Evolutionary conservation across 2,113 vertebrate genomes (phyloP), one percentile per base, ranked within the genome.

Genomic region (Silurus glanis): DNA sequence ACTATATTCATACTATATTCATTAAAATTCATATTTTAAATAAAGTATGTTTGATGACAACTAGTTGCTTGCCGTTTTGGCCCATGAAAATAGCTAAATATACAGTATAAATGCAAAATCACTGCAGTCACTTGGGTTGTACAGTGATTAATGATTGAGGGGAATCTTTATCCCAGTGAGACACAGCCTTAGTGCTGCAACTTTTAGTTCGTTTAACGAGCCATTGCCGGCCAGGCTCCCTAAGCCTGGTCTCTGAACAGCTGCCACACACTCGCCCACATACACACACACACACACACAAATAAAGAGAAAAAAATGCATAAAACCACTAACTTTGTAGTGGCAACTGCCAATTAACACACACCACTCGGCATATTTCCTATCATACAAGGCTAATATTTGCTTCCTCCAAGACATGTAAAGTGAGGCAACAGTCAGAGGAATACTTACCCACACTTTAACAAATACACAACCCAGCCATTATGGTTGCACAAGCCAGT

Each of bases 151-250:
- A 93, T 93, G 92, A 90, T 91, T 89, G 88, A 89, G 88, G 86
- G 37, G 91, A 90, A 92, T 92, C 86, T 90, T 93, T 71, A 91
- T 92, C 92, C 92, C 91, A 90, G 91, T 91, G 83, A 58, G 86
- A 90, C 89, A 87, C 88, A 90, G 90, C 83, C 88, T 89, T 89
- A 88, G 84, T 91, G 90, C 90, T 89, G 85, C 84, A 91, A 93
- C 88, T 93, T 94, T 92, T 90, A 92, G 90, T 91, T 93, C 91
- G 94, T 94, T 94, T 95, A 91, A 92, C 84, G 90, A 90, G 49
- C 90, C 92, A 90, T 85, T 89, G 89, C 87, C 89, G 59, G 82
- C 83, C 88, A 80, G 75, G 28, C 75, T 80, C 83, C 85, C 88
- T 90, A 88, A 89, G 76, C 76, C 89, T 84, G 69, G 74, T 83